Percentiles rank a stretch among this genome's conserved stretches.
Conservation (phyloP, 2,888 invertebrate species). For the Caenorhabditis japonica region DNA sequence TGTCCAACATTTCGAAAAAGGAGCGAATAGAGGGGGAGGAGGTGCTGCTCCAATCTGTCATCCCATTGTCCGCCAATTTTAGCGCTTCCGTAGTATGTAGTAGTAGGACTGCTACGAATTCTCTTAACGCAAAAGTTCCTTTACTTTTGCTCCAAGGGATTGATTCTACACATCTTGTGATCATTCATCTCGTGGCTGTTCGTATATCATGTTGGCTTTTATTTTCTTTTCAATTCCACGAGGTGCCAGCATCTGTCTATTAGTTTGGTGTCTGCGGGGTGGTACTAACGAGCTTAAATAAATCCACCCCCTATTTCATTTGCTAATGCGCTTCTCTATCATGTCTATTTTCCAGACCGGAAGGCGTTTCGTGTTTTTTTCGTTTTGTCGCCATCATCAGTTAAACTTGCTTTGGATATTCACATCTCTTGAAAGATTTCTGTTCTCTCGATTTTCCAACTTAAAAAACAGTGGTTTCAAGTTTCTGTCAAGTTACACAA, state of each 20-base stretch:
- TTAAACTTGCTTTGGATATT: not conserved
- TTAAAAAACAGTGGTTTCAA: too few relatives aligned
- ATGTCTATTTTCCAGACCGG: not conserved
- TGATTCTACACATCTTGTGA: not conserved
- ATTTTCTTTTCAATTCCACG: constrained; percentile 29
- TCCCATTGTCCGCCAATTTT: constrained; percentile 55
- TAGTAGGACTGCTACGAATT: too few relatives aligned
- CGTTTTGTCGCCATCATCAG: not conserved
- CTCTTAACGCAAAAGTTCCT: too few relatives aligned
- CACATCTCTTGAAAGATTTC: too few relatives aligned
- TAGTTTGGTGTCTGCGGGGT: constrained; percentile 10
- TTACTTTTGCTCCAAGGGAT: constrained; percentile 7
- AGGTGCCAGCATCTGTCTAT: constrained; percentile 53
- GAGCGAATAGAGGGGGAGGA: not conserved
- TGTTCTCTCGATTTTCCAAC: too few relatives aligned
- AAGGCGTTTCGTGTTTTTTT: not conserved
- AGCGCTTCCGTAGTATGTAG: constrained; percentile 29
- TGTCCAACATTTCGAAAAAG: not conserved
- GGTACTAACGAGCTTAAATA: not conserved
- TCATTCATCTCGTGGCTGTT: not conserved
- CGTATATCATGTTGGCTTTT: not conserved
- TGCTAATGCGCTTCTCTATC: constrained; percentile 9
- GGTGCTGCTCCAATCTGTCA: constrained; percentile 42
- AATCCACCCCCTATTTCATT: constrained; percentile 27
- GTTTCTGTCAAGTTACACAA: too few relatives aligned